Evolutionary conservation across 2,797 vertebrate species (phyloP).

Genomic region (Tamandua tetradactyla): DNA sequence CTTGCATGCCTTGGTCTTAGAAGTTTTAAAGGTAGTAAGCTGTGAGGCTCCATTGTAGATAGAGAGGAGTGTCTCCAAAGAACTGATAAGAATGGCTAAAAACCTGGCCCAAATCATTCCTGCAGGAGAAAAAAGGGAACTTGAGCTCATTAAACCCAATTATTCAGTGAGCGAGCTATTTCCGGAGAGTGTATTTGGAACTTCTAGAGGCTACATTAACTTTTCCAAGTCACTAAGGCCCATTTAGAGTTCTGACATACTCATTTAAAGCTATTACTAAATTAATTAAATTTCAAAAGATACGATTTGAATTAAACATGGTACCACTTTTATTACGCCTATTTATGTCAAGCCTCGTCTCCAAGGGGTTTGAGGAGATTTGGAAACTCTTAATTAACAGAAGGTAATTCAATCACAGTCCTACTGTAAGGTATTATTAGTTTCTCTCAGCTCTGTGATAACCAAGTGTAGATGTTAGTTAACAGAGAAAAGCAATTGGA

Average conservation of each 20-base stretch:
- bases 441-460: constrained; percentile 52
- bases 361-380: constrained; percentile 70
- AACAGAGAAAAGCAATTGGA: not conserved
- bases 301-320: constrained; percentile 64
- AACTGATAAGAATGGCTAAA: not conserved
- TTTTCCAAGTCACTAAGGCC: constrained; percentile 53
- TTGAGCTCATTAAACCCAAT: not conserved
- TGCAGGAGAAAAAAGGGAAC: not conserved
- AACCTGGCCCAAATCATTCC: not conserved
- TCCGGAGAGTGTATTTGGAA: not conserved
- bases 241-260: not conserved
- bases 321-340: constrained; percentile 46
- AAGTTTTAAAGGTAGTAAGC: not conserved
- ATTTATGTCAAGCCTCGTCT: constrained; percentile 65
- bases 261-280: constrained; percentile 51
- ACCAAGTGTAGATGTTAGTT: constrained; percentile 7
- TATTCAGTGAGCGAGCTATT: constrained; percentile 5
- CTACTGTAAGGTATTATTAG: constrained; percentile 18
- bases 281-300: constrained; percentile 75
- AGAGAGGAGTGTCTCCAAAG: not conserved
- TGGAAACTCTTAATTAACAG: constrained; percentile 75
- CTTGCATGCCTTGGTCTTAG: accelerated
- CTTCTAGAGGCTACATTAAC: not conserved
- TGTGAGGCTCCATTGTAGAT: not conserved
- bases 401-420: constrained; percentile 55